Percentiles rank a stretch among this genome's conserved stretches.
Evolutionary conservation across 2,888 invertebrate species (phyloP).

Genomic region (Augochlorella aurata): DNA sequence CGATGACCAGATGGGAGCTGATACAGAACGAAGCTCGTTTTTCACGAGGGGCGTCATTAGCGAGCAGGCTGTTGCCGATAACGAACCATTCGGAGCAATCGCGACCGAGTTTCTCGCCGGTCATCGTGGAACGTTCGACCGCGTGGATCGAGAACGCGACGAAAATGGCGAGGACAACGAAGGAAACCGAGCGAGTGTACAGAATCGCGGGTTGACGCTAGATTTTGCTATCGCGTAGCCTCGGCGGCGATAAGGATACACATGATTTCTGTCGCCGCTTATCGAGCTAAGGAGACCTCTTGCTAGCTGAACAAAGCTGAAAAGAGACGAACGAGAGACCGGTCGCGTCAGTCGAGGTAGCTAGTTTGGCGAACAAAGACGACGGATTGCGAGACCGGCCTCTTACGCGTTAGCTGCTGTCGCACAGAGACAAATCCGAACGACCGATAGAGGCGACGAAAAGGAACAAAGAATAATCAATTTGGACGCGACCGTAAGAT

Average conservation of each 20-base stretch:
- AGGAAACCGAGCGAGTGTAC: conserved; percentile 1
- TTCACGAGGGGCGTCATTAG: not conserved
- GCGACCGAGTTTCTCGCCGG: not conserved
- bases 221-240: not conserved
- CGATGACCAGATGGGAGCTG: not conserved
- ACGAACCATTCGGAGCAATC: not conserved
- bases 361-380: not conserved
- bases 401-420: not conserved
- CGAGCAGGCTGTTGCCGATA: not conserved
- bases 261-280: conserved; percentile 45
- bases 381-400: not conserved
- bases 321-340: conserved; percentile 4
- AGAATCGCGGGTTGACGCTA: conserved; percentile 5
- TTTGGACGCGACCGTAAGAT: too few relatives aligned
- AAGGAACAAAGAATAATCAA: too few relatives aligned
- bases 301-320: conserved; percentile 3
- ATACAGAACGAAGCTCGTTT: not conserved
- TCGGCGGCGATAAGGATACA: conserved; percentile 30
- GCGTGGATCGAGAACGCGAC: not conserved
- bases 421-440: too few relatives aligned
- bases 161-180: not conserved
- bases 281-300: conserved; percentile 48
- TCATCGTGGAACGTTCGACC: not conserved
- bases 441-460: too few relatives aligned
- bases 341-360: conserved; percentile 9